Conservation (phyloP, 2,888 invertebrate genomes). For the Cyaniris semiargus region DNA sequence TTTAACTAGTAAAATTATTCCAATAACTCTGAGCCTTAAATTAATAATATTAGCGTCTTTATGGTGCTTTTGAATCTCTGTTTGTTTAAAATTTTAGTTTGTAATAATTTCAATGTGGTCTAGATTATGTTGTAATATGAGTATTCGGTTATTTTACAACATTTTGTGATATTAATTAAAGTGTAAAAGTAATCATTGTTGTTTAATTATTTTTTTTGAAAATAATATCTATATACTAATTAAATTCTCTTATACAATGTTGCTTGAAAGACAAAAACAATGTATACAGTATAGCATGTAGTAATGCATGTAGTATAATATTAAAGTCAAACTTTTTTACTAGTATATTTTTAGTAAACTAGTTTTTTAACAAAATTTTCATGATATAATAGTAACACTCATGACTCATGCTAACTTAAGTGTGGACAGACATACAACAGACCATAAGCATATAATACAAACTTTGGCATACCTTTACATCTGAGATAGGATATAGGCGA, state of each 20-base stretch:
- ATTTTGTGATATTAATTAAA: constrained; percentile 29
- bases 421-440: no score
- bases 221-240: no score
- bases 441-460: no score
- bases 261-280: neutral
- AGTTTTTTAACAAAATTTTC: no score
- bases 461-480: no score
- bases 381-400: no score
- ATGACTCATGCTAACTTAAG: no score
- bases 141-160: constrained; percentile 8
- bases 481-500: no score
- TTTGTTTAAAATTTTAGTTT: constrained; percentile 7
- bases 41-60: neutral
- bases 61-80: constrained; percentile 18
- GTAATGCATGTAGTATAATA: no score
- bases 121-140: constrained; percentile 25
- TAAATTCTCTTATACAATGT: neutral
- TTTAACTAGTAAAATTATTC: neutral
- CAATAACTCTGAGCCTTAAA: neutral
- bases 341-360: no score
- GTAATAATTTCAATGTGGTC: neutral
- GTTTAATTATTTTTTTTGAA: neutral
- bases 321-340: no score
- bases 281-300: no score
- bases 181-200: neutral